A percentile compares a stretch with the other conserved stretches of the same genome.
These are phyloP conservation scores for Polymixis lichenea DNA, from an alignment of 2,888 invertebrate species.

Conservation along the genomic window DNA sequence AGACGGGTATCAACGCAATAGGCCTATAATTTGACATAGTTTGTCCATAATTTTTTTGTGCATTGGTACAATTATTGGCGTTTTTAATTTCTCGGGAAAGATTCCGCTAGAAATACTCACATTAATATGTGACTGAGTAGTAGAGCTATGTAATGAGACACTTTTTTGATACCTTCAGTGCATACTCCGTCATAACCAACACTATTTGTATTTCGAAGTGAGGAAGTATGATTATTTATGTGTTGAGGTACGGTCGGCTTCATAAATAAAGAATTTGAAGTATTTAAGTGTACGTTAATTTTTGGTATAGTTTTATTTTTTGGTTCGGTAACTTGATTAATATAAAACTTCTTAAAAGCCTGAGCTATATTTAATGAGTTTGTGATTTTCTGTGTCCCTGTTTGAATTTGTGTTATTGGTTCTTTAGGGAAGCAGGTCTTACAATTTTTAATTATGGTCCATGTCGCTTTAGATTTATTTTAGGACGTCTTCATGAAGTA, in stretches of 20 bases:
- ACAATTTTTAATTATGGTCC: neutral
- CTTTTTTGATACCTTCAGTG: slow-evolving; percentile 2
- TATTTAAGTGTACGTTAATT: neutral
- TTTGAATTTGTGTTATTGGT: slow-evolving; percentile 12
- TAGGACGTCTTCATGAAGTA: neutral
- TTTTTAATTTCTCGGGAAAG: slow-evolving; percentile 10
- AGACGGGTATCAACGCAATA: too few relatives aligned
- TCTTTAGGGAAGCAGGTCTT: slow-evolving; percentile 7
- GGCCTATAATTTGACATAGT: neutral
- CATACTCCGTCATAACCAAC: slow-evolving; percentile 2
- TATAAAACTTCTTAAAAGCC: neutral
- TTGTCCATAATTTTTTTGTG: neutral
- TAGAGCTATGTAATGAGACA: slow-evolving; percentile 2
- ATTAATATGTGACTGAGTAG: slow-evolving; percentile 1
- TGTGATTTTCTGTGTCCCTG: neutral
- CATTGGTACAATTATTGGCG: slow-evolving; percentile 3
- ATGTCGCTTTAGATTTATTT: neutral
- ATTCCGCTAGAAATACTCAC: slow-evolving; percentile 3
- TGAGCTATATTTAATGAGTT: neutral
- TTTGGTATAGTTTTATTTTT: neutral
- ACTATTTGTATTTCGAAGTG: neutral
- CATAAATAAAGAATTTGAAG: neutral
- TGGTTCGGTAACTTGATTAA: neutral
- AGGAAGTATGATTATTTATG: neutral
- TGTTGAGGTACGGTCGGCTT: neutral